Base-by-base conservation (phyloP, 2,113 vertebrate genomes). In the Ivindomyrus marchei region DNA sequence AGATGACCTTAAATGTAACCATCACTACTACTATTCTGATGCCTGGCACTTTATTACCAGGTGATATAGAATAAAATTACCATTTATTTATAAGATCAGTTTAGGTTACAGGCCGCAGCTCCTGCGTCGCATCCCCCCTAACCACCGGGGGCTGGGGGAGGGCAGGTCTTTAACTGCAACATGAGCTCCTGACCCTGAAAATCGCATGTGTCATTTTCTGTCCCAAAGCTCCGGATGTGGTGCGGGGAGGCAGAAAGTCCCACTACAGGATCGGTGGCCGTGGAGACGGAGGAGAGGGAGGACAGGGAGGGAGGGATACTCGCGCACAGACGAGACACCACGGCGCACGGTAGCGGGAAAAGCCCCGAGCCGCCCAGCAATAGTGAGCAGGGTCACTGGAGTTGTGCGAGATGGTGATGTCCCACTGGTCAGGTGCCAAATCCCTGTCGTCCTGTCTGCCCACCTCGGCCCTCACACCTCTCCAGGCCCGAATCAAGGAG, bases 31-130 rank as follows among this genome's bases (percentile, higher is more conserved):
- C 36, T 77, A 19, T 77, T 77, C 70, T 39, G 70, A 77, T 31
- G 70, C 36, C 15, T 39, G 15, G 1, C 31, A 39, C 31, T 77
- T 77, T 36, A 77, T 77, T 77, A 4, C 15, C 5, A 77, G 31
- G 27, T 77, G 36, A 77, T 77, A 77, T 39, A 77, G 31, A 77
- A 77, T 77, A 77, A 77, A 27, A 77, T 77, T 17, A 77, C 70
- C 70, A 77, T 77, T 77, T 39, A 77, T 77, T 77, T 77, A 77
- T 77, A 77, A 77, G 70, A 77, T 77, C 70, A 77, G 70, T 36
- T 77, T 19, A 19, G 3, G 70, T 77, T 77, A 77, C 70, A 77
- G 70, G 70, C 70, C 39, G 70, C 13, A 17, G 31, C 11, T 77
- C 36, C 36, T 39, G 31, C 2, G 36, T 15, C 19, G 70, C 70